Evolutionary conservation across 1,140 invertebrate species (phyloP).

Genomic region (Drosophila nigromelanica): DNA sequence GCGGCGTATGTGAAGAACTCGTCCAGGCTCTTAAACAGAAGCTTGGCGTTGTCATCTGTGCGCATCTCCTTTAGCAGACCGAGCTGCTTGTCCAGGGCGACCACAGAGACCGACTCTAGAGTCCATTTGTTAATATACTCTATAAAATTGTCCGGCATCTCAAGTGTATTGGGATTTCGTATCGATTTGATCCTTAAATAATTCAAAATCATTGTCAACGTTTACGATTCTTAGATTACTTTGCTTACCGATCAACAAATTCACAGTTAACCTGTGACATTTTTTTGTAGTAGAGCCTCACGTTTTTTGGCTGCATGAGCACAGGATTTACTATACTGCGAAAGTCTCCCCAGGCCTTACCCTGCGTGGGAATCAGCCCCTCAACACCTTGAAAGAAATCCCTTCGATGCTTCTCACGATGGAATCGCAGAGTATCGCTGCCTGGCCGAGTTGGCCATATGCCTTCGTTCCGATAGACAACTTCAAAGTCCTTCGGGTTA

Average conservation of each 20-base stretch:
- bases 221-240: constrained; percentile 31
- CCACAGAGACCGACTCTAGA: constrained; percentile 88
- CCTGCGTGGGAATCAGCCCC: constrained; percentile 64
- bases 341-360: constrained; percentile 66
- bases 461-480: constrained; percentile 69
- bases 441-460: constrained; percentile 71
- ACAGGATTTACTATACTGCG: constrained; percentile 84
- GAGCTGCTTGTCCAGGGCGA: constrained; percentile 89
- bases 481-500: constrained; percentile 72
- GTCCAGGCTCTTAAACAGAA: constrained; percentile 87
- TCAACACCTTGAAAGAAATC: constrained; percentile 65
- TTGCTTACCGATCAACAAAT: constrained; percentile 59
- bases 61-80: constrained; percentile 83
- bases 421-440: constrained; percentile 55
- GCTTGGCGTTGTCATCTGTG: constrained; percentile 85
- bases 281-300: constrained; percentile 83
- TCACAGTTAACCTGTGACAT: constrained; percentile 84
- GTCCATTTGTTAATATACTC: constrained; percentile 88
- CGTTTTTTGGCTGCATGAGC: constrained; percentile 84
- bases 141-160: constrained; percentile 86
- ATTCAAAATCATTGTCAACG: constrained; percentile 46
- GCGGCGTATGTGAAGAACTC: constrained; percentile 86
- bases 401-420: constrained; percentile 53
- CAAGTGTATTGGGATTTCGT: constrained; percentile 84
- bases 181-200: constrained; percentile 84